Evolutionary conservation across 1,140 invertebrate species (phyloP).

Genomic region (Octopus bimaculoides): DNA sequence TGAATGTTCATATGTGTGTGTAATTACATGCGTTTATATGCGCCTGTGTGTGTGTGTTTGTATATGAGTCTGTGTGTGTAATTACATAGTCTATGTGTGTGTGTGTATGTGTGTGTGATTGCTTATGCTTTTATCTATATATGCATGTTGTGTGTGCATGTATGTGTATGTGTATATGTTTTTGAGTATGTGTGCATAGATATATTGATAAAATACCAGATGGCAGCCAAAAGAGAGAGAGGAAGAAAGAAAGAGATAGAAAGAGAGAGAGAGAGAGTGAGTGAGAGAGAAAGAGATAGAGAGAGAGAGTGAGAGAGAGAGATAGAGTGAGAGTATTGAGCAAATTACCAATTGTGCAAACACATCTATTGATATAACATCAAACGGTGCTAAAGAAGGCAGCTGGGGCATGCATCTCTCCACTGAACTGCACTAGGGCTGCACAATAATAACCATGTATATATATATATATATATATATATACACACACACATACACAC

Average conservation of each 20-base stretch:
- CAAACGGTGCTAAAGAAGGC: background rate
- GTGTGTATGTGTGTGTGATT: background rate
- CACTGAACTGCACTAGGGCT: background rate
- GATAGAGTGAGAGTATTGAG: no score
- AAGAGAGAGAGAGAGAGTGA: slow-evolving; percentile 10
- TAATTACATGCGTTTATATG: background rate
- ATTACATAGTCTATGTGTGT: background rate
- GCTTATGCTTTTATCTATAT: background rate
- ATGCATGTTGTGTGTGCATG: background rate
- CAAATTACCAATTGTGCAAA: no score
- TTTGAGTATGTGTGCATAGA: background rate
- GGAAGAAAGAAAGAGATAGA: slow-evolving; percentile 4
- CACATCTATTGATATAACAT: no score
- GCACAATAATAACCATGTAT: background rate
- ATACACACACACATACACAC: background rate
- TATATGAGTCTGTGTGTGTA: background rate
- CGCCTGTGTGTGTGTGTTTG: background rate
- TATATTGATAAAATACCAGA: slow-evolving; percentile 14
- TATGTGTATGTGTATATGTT: background rate
- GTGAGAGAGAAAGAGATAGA: slow-evolving; percentile 1
- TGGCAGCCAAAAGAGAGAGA: slow-evolving; percentile 14
- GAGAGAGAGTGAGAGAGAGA: slow-evolving; percentile 18
- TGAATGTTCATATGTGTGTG: background rate
- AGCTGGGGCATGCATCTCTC: background rate
- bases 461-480: slow-evolving; percentile 2